Evolutionary conservation across 2,888 invertebrate genomes (phyloP).

Genomic region (Orthosia cruda): DNA sequence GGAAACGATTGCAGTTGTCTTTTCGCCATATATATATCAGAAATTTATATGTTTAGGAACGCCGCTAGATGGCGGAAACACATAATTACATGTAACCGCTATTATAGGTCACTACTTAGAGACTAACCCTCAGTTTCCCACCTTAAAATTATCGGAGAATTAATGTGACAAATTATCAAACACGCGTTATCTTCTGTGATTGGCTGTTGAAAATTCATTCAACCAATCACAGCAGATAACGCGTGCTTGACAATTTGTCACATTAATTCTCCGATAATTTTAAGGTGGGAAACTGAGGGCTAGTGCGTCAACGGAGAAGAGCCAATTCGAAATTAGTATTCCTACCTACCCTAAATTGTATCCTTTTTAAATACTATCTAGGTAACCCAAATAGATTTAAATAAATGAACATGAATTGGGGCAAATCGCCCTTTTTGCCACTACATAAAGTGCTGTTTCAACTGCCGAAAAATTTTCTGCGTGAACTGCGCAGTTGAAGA

Average conservation of each 20-base stretch:
- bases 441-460: background rate
- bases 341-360: conserved; percentile 38
- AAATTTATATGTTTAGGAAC: background rate
- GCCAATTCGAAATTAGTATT: conserved; percentile 42
- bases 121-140: too few relatives aligned
- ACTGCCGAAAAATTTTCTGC: too few relatives aligned
- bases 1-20: background rate
- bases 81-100: background rate
- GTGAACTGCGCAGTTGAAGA: background rate
- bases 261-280: too few relatives aligned
- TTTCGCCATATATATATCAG: background rate
- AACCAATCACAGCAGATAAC: too few relatives aligned
- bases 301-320: conserved; percentile 9
- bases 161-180: too few relatives aligned
- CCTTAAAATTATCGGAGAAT: too few relatives aligned
- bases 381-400: background rate
- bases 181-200: too few relatives aligned
- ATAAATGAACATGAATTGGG: too few relatives aligned
- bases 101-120: background rate
- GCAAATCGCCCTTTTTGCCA: background rate
- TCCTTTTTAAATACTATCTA: conserved; percentile 31
- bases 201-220: too few relatives aligned
- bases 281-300: too few relatives aligned
- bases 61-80: background rate
- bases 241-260: too few relatives aligned